Conservation (phyloP, 2,797 vertebrate genomes). For the Euphonia xanthogaster region DNA sequence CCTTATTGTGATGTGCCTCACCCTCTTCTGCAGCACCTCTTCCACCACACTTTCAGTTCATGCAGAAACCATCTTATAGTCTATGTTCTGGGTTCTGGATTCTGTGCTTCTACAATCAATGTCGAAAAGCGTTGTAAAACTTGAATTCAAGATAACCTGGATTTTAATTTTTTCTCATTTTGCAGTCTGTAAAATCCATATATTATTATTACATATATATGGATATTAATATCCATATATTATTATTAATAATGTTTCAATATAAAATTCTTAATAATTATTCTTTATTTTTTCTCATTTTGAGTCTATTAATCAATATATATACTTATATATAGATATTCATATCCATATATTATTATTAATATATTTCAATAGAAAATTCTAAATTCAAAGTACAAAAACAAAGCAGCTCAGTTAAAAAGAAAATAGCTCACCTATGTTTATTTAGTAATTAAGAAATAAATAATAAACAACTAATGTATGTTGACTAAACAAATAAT, state of each 20-base stretch:
- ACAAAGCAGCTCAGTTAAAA: not conserved
- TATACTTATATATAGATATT: too few relatives aligned
- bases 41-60: not conserved
- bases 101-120: not conserved
- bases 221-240: too few relatives aligned
- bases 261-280: too few relatives aligned
- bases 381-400: not conserved
- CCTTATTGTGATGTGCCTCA: not conserved
- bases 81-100: not conserved
- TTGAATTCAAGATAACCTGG: not conserved
- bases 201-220: too few relatives aligned
- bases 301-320: too few relatives aligned
- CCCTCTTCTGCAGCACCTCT: not conserved
- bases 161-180: not conserved
- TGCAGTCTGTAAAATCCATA: not conserved
- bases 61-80: not conserved
- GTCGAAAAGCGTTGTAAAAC: not conserved
- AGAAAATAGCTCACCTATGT: not conserved
- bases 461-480: not conserved
- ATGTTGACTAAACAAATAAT: not conserved
- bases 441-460: not conserved
- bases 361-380: not conserved
- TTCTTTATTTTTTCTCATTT: too few relatives aligned
- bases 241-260: too few relatives aligned
- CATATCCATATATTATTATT: too few relatives aligned